Evolutionary conservation across 2,113 vertebrate species (phyloP).

Genomic region (Panthera tigris): DNA sequence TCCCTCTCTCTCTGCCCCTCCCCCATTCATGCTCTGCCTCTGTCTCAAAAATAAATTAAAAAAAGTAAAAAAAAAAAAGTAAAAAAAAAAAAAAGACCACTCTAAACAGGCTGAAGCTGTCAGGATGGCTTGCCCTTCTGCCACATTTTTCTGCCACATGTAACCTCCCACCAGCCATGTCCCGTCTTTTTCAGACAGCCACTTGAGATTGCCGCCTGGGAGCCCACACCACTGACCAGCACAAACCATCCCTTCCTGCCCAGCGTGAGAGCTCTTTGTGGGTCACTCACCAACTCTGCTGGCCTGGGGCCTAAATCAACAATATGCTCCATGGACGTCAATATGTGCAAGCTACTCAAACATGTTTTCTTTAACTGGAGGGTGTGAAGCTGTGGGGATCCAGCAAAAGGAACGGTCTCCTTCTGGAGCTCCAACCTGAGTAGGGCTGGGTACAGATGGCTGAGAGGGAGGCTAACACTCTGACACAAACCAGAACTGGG

Average conservation of each 20-base stretch:
- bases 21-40: no score
- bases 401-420: neutral
- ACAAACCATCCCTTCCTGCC: rapidly evolving
- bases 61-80: no score
- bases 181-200: neutral
- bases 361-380: neutral
- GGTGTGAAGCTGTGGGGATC: neutral
- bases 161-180: neutral
- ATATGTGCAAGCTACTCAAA: neutral
- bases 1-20: no score
- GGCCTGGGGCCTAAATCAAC: neutral
- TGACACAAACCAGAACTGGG: neutral
- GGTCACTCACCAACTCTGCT: neutral
- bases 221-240: neutral
- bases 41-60: no score
- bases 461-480: neutral
- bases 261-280: rapidly evolving
- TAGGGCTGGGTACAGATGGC: neutral
- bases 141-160: no score
- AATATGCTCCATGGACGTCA: rapidly evolving
- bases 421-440: neutral
- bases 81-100: no score
- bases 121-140: neutral
- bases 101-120: neutral
- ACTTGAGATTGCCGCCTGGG: no score